phyloP scores from a whole-genome alignment of 2,797 vertebrate species.

The Melanotaenia nigrans region DNA sequence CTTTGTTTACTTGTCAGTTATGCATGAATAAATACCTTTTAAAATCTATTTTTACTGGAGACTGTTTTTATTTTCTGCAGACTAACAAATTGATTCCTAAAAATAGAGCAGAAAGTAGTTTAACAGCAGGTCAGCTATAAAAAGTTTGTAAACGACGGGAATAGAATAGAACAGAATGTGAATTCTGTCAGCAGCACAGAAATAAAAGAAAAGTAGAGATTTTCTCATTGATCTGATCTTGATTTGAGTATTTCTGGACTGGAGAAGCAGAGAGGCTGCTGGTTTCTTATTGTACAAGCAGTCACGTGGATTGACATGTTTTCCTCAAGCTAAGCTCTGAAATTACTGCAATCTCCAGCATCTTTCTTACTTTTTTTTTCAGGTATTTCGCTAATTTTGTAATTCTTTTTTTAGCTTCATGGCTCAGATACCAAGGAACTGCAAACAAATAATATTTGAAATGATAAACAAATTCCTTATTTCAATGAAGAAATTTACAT shows the following conservation, averaged over 20 bases:
- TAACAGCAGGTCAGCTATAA: conserved; percentile 22
- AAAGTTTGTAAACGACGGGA: conserved; percentile 23
- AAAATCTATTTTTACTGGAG: conserved; percentile 31
- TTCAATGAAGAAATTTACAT: too few relatives aligned
- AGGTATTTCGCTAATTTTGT: background rate
- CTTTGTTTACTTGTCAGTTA: conserved; percentile 50
- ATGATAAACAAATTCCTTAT: too few relatives aligned
- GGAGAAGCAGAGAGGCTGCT: background rate
- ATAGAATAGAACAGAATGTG: background rate
- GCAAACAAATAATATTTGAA: background rate
- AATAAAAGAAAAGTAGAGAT: background rate
- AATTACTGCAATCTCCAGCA: background rate
- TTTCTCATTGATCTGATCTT: background rate
- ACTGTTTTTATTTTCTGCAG: conserved; percentile 20
- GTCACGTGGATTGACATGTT: background rate
- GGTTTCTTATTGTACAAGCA: background rate
- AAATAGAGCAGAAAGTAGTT: background rate
- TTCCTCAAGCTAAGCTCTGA: background rate
- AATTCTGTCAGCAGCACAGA: background rate
- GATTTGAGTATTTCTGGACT: background rate
- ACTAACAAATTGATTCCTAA: conserved; percentile 13
- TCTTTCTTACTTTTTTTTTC: background rate
- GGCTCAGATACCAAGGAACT: background rate
- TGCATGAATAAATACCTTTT: conserved; percentile 49
- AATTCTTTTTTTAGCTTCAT: background rate